Evolutionary conservation across 2,797 vertebrate species (phyloP), one percentile per base, ranked within the genome.

Genomic region (Spondyliosoma cantharus): DNA sequence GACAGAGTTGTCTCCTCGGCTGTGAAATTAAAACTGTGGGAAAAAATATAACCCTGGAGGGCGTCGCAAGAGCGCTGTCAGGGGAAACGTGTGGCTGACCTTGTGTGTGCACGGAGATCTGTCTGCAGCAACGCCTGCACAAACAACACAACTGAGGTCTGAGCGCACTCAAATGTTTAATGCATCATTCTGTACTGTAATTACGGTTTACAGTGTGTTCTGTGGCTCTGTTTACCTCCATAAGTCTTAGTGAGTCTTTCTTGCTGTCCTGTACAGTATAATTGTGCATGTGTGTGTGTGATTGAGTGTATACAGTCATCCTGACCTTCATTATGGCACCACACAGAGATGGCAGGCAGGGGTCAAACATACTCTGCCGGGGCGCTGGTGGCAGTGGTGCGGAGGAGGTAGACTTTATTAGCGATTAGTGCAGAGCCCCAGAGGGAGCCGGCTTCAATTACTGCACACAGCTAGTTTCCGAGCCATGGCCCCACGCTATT

Each of bases 331-430:
- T 80, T 70, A 69, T 58, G 45, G 53, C 64, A 57, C 49, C 65
- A 76, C 76, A 66, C 68, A 70, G 79, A 60, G 80, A 53, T 42
- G 50, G 80, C 83, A 86, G 52, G 74, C 76, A 66, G 85, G 90
- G 86, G 87, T 91, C 90, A 91, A 88, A 81, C 73, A 70, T 73
- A 80, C 83, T 63, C 81, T 57, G 81, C 56, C 7, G 22, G 29
- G 50, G 54, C 13, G 32, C 43, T 74, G 60, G 74, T 64, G 46
- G 54, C 27, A 54, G 76, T 52, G n/a, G 50, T 66, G 74, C 37
- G 76, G 61, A 67, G 82, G 76, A 86, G 77, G 80, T 74, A 74
- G 74, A 87, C 79, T 88, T 91, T 90, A 92, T 90, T 86, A 86
- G 83, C 52, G 86, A 91, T 93, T 90, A 91, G 74, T 61, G 54